These are phyloP conservation scores for Phania funesta DNA, from an alignment of 2,888 invertebrate species.

Conservation along the genomic window DNA sequence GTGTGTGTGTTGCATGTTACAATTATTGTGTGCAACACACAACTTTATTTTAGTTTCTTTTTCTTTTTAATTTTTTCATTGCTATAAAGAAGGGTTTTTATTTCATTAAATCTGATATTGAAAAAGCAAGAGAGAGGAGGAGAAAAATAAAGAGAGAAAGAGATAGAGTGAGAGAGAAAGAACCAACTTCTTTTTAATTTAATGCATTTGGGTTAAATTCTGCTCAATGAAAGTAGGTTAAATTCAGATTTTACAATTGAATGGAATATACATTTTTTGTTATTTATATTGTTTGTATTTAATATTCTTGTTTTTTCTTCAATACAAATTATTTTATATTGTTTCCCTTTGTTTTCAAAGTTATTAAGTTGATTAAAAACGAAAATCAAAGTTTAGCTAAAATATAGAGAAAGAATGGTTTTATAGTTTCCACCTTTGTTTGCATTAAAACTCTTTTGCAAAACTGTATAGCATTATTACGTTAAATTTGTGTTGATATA, in stretches of 20 bases:
- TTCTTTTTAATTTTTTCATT: constrained; percentile 62
- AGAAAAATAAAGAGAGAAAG: background rate
- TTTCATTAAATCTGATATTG: constrained; percentile 51
- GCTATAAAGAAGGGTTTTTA: constrained; percentile 70
- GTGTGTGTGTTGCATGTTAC: constrained; percentile 50
- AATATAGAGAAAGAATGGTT: background rate
- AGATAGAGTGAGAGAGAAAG: background rate
- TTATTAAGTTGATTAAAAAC: constrained; percentile 54
- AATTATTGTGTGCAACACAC: constrained; percentile 66
- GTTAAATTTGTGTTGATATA: no score
- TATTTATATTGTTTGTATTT: constrained; percentile 17
- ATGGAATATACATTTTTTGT: constrained; percentile 27
- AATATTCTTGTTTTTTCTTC: constrained; percentile 18
- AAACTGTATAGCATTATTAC: no score
- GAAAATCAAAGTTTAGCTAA: constrained; percentile 11
- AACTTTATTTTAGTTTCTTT: constrained; percentile 64
- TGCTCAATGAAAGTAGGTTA: constrained; percentile 54
- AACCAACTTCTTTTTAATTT: constrained; percentile 62
- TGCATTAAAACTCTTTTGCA: no score
- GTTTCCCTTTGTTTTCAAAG: constrained; percentile 22
- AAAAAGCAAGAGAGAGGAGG: background rate
- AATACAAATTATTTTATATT: constrained; percentile 32
- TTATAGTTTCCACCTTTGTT: no score
- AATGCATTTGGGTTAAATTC: constrained; percentile 68
- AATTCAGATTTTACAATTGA: constrained; percentile 62